phyloP scores from a whole-genome alignment of 2,888 invertebrate species.

The Cacoxenus indagator region DNA sequence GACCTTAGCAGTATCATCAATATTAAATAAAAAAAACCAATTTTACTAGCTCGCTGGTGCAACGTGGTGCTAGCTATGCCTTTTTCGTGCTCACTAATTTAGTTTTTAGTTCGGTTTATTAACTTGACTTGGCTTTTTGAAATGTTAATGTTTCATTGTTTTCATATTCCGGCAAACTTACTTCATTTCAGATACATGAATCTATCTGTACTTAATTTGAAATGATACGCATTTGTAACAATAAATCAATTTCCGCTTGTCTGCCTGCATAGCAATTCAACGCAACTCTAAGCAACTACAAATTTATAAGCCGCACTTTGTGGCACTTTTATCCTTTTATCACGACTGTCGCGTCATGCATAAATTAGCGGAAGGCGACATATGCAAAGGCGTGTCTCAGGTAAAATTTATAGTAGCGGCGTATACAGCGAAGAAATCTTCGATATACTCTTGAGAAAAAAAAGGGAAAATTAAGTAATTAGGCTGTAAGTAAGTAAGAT shows the following conservation, averaged over 20 bases:
- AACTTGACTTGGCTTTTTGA: background rate
- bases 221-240: background rate
- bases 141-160: background rate
- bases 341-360: constrained; percentile 23
- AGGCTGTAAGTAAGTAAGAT: constrained; percentile 38
- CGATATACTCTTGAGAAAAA: too few relatives aligned
- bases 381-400: constrained; percentile 65
- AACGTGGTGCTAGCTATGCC: too few relatives aligned
- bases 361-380: constrained; percentile 58
- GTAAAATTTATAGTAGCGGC: constrained; percentile 56
- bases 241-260: background rate
- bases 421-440: constrained; percentile 24
- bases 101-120: too few relatives aligned
- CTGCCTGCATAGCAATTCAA: background rate
- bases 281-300: background rate
- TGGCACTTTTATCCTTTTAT: background rate
- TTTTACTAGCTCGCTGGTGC: too few relatives aligned
- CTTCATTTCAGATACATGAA: too few relatives aligned
- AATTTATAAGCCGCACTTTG: constrained; percentile 8
- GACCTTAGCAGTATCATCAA: too few relatives aligned
- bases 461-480: constrained; percentile 32
- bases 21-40: too few relatives aligned
- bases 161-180: too few relatives aligned
- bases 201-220: background rate
- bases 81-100: too few relatives aligned